These are phyloP conservation scores for Melieria omissa DNA, from an alignment of 2,888 invertebrate species.

Conservation along the genomic window DNA sequence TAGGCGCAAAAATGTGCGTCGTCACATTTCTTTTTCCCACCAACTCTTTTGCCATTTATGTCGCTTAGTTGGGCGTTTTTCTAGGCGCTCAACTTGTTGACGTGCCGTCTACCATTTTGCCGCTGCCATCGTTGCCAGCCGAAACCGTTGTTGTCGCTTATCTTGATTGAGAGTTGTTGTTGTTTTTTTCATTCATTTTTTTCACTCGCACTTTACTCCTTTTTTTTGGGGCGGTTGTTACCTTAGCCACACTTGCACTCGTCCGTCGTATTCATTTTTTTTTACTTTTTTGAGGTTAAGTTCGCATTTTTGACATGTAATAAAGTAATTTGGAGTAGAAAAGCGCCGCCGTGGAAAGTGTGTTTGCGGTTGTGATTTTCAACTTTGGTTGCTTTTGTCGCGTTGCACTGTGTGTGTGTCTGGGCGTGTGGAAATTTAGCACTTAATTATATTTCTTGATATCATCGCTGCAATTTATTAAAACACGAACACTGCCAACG, in stretches of 20 bases:
- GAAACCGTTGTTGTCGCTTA: constrained; percentile 7
- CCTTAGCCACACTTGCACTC: no score
- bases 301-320: constrained; percentile 24
- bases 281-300: constrained; percentile 8
- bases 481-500: background rate
- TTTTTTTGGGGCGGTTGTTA: no score
- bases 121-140: background rate
- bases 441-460: constrained; percentile 43
- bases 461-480: constrained; percentile 42
- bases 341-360: constrained; percentile 4
- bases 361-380: no score
- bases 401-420: constrained; percentile 2
- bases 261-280: background rate
- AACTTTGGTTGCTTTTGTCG: constrained; percentile 17
- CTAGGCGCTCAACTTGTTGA: background rate
- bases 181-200: background rate
- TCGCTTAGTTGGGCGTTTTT: background rate
- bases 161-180: constrained; percentile 35
- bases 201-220: background rate
- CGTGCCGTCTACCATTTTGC: no score
- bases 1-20: constrained; percentile 1
- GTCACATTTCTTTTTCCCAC: background rate
- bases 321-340: constrained; percentile 21
- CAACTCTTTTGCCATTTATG: no score
- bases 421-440: constrained; percentile 42